These are phyloP conservation scores for Apodemia duryi DNA, from an alignment of 2,888 invertebrate species.

Conservation along the genomic window DNA sequence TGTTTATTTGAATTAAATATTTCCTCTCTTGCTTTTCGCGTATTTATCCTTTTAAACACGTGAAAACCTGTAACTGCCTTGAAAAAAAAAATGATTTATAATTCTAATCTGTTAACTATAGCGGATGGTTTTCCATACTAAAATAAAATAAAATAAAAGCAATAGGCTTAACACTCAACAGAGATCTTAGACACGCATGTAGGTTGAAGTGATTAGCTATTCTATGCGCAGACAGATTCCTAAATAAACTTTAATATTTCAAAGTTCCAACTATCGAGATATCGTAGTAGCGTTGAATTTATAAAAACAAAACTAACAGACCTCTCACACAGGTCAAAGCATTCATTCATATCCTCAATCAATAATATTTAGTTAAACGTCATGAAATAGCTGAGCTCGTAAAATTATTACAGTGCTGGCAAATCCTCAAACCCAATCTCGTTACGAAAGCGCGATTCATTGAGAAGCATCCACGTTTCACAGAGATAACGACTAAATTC, in stretches of 20 bases:
- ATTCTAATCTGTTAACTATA: too few species aligned
- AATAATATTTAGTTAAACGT: constrained; percentile 24
- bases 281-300: background rate
- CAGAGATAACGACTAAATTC: constrained; percentile 45
- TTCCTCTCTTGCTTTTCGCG: too few species aligned
- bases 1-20: too few species aligned
- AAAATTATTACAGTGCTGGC: constrained; percentile 29
- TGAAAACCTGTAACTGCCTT: too few species aligned
- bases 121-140: too few species aligned
- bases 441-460: constrained; percentile 37
- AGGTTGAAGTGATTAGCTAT: too few species aligned
- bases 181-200: too few species aligned
- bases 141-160: too few species aligned
- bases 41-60: too few species aligned
- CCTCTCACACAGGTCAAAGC: constrained; percentile 10
- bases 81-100: too few species aligned
- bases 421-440: constrained; percentile 33
- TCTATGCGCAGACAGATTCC: too few species aligned
- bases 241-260: background rate
- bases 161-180: too few species aligned
- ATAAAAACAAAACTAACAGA: background rate
- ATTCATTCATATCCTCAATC: constrained; percentile 21
- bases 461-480: constrained; percentile 30
- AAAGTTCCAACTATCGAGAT: background rate
- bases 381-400: constrained; percentile 38